Evolutionary conservation across 2,797 vertebrate genomes (phyloP).

Genomic region (Brachyrhaphis roseni): DNA sequence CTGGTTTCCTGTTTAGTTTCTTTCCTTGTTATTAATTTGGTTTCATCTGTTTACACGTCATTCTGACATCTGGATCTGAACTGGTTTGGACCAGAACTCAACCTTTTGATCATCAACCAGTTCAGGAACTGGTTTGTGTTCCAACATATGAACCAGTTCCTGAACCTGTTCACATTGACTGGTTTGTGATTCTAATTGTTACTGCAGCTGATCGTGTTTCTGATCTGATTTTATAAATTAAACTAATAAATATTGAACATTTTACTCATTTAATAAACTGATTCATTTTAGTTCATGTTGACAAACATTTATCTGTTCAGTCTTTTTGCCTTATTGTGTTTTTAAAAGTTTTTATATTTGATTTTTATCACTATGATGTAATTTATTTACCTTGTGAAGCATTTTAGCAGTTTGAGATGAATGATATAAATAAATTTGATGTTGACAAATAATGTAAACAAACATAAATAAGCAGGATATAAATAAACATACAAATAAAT

Average conservation of each 20-base stretch:
- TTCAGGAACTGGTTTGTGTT: constrained; percentile 4
- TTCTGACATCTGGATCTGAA: background rate
- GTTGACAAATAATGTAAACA: background rate
- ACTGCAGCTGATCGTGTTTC: background rate
- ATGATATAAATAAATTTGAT: no score
- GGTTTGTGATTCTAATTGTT: background rate
- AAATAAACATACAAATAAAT: constrained; percentile 16
- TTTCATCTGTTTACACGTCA: background rate
- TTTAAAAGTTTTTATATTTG: no score
- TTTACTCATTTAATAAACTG: no score
- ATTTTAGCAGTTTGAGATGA: no score
- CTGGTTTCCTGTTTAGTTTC: background rate
- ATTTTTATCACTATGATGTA: no score
- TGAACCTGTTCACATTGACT: background rate
- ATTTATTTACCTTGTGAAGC: no score
- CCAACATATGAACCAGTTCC: background rate
- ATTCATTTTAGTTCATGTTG: no score
- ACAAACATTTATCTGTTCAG: no score
- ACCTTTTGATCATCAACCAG: background rate
- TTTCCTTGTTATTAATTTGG: background rate
- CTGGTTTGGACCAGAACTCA: background rate
- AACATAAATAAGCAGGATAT: background rate
- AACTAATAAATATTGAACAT: background rate
- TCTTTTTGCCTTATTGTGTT: no score
- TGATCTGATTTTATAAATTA: background rate